phyloP scores from a whole-genome alignment of 2,113 vertebrate genomes.

The Cebus imitator region DNA sequence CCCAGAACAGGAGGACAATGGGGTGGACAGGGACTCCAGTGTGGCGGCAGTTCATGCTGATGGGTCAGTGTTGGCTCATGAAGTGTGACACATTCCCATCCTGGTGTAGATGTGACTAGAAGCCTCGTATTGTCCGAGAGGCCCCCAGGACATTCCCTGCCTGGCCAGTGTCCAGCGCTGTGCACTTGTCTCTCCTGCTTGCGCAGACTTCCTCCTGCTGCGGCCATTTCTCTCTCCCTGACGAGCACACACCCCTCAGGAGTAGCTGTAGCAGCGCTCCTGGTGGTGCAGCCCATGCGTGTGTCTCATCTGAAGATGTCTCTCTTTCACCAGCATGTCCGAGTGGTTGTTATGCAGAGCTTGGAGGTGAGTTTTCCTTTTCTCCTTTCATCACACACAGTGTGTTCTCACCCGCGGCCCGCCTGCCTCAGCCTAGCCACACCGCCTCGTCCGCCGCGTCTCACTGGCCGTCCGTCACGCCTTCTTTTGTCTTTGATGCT shows the following conservation, averaged over 20 bases:
- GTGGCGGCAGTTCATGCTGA: accelerated
- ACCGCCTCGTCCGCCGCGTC: not conserved
- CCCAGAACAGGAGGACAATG: accelerated
- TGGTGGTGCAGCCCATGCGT: not conserved
- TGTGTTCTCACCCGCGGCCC: no score
- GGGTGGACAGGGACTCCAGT: not conserved
- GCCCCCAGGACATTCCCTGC: not conserved
- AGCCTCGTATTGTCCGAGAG: not conserved
- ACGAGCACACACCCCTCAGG: not conserved
- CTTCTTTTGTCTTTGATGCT: not conserved
- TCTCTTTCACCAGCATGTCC: not conserved
- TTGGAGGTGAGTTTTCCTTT: not conserved
- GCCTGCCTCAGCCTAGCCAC: accelerated
- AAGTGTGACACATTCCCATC: accelerated
- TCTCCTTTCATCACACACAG: not conserved
- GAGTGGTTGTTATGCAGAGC: not conserved
- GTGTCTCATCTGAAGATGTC: no score
- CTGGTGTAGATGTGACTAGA: accelerated
- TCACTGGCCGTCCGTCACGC: accelerated
- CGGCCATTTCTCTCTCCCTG: not conserved
- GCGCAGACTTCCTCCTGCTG: not conserved
- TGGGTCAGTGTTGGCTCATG: accelerated
- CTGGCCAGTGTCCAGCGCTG: not conserved
- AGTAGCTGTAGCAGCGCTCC: not conserved
- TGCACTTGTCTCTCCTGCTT: not conserved